A percentile compares a stretch with the other conserved stretches of the same genome.
Conservation (phyloP, 2,113 vertebrate species). For the Pyrgilauda ruficollis region DNA sequence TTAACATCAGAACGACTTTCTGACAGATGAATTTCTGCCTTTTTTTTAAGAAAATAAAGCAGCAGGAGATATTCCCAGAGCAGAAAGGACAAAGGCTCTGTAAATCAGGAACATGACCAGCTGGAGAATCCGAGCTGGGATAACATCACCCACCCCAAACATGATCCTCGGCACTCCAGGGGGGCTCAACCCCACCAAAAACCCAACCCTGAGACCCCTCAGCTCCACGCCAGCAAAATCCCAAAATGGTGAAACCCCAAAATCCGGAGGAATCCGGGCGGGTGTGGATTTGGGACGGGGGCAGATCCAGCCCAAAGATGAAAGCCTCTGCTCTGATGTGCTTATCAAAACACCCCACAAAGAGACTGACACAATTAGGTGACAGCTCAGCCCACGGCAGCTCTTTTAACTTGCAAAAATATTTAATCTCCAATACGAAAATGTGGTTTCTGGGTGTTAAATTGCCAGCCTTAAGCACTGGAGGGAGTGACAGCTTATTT, state of each 20-base stretch:
- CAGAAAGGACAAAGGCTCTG: background rate
- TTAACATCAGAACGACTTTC: background rate
- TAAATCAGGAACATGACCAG: background rate
- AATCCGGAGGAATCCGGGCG: background rate
- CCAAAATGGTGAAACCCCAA: background rate
- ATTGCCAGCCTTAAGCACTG: background rate
- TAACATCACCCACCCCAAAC: background rate
- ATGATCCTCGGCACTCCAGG: background rate
- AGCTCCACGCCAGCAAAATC: background rate
- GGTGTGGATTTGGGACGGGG: background rate
- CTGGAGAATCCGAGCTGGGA: accelerated
- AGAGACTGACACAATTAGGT: slow-evolving; percentile 63
- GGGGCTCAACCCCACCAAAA: background rate
- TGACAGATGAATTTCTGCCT: background rate
- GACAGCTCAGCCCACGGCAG: slow-evolving; percentile 61
- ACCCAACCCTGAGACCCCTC: background rate
- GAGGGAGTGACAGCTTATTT: background rate
- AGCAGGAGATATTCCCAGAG: background rate
- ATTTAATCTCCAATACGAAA: slow-evolving; percentile 42
- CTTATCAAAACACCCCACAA: slow-evolving; percentile 56
- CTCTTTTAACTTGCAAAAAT: slow-evolving; percentile 59
- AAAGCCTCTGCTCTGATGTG: slow-evolving; percentile 9
- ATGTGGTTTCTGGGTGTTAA: background rate
- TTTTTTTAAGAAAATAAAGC: background rate
- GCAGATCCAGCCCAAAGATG: slow-evolving; percentile 14